phyloP scores from a whole-genome alignment of 2,888 invertebrate species.

The Keiferia lycopersicella region DNA sequence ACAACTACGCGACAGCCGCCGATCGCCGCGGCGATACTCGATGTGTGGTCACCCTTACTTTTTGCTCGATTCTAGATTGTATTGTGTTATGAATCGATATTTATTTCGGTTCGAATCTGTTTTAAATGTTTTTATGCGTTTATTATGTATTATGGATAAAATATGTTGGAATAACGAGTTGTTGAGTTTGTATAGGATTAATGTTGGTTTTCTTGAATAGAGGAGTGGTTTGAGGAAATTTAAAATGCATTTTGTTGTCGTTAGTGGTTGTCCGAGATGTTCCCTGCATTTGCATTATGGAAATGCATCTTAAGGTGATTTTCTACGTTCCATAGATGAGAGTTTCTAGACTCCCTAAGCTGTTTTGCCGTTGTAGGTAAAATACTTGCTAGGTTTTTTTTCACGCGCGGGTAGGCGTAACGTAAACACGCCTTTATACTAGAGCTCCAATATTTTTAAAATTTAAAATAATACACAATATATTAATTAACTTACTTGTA shows the following conservation, averaged over 20 bases:
- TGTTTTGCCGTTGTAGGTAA: no score
- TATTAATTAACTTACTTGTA: no score
- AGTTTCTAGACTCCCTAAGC: not conserved
- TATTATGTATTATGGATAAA: conserved; percentile 47
- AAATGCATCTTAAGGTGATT: conserved; percentile 1
- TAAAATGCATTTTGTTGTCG: conserved; percentile 68
- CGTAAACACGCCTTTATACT: no score
- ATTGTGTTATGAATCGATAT: conserved; percentile 78
- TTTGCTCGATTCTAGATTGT: conserved; percentile 68
- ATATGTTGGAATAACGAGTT: conserved; percentile 32
- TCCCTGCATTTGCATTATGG: conserved; percentile 17
- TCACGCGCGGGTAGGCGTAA: no score
- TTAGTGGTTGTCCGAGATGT: conserved; percentile 44
- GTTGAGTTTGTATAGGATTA: conserved; percentile 48
- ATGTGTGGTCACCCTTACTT: conserved; percentile 72
- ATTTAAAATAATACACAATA: no score
- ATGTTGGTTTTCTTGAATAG: conserved; percentile 46
- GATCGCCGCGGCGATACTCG: conserved; percentile 59
- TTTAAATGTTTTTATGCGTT: conserved; percentile 56
- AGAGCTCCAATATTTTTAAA: no score
- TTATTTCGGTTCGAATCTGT: conserved; percentile 63
- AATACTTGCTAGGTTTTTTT: no score
- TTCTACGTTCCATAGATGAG: not conserved
- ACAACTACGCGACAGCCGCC: conserved; percentile 68
- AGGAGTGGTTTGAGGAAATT: conserved; percentile 46